Percentiles rank a stretch among this genome's conserved stretches.
Conservation (phyloP, 1,140 invertebrate genomes). For the Euglossa dilemma region DNA sequence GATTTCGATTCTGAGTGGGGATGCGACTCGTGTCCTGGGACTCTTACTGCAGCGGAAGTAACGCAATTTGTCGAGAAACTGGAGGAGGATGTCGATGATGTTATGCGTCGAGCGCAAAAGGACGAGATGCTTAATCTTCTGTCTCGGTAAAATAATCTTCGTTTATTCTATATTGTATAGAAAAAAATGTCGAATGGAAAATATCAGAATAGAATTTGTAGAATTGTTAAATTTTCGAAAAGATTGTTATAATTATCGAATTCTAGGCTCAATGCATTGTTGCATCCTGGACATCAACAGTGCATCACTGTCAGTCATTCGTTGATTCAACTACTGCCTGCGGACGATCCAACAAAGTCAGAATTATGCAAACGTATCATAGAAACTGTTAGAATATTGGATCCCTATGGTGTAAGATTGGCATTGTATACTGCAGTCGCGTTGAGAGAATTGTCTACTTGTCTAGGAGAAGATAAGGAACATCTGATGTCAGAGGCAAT, state of each 20-base stretch:
- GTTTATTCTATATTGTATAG: background rate
- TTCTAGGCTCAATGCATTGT: conserved; percentile 84
- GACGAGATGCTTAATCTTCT: conserved; percentile 71
- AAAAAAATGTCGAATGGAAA: background rate
- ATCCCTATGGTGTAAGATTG: conserved; percentile 87
- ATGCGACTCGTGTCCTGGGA: conserved; percentile 87
- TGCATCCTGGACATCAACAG: conserved; percentile 92
- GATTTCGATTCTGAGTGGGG: conserved; percentile 88
- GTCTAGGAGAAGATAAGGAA: conserved; percentile 82
- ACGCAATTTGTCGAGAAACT: conserved; percentile 86
- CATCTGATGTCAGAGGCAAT: conserved; percentile 79
- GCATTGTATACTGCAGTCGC: conserved; percentile 88
- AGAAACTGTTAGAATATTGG: conserved; percentile 85
- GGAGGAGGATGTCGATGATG: conserved; percentile 88
- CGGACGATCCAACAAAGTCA: conserved; percentile 84
- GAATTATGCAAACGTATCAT: conserved; percentile 88
- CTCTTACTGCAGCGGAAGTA: conserved; percentile 83
- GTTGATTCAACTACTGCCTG: conserved; percentile 87
- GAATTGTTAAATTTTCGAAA: background rate
- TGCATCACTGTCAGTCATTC: conserved; percentile 91
- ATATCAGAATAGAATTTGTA: background rate
- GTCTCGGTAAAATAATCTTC: conserved; percentile 67
- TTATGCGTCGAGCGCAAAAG: conserved; percentile 77
- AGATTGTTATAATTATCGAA: background rate
- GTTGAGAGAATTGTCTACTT: conserved; percentile 86